Evolutionary conservation across 2,113 vertebrate genomes (phyloP), one percentile per base, ranked within the genome.

Genomic region (Antechinus flavipes): DNA sequence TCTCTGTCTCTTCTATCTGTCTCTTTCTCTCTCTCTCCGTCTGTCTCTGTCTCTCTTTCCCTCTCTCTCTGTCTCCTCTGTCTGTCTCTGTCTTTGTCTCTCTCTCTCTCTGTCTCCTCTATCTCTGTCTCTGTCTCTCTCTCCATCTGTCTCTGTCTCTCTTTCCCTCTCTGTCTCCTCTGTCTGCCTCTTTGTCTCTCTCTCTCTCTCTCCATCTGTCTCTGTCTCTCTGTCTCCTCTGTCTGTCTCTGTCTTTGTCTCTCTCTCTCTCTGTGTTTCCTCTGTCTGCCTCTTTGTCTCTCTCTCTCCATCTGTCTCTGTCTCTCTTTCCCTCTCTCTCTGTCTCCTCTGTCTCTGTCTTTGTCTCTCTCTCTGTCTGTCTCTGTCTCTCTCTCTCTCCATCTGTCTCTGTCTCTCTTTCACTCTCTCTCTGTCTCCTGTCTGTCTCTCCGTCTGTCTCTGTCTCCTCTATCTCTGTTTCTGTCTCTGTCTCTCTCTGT

Each of bases 191-290:
- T 49, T 0, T 8, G 4, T 35, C 24, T 10, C 56, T 27, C 56
- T 26, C 10, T 27, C 1, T 58, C 26, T 58, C 11, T 25, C 23
- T 58, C n/a, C n/a, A 9, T 58, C 55, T 50, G 50, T 50, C 8
- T 8, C 50, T 50, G 0, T 50, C 50, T 50, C 50, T 50, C 54
- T 19, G 54, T 54, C 42, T 42, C 42, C 56, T 61, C 56, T 47
- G 93, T 52, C n/a, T 90, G 94, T 35, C 56, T 93, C 52, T 55
- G 46, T n/a, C 42, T 90, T 95, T 91, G 50, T 91, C 19, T 50
- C 7, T 52, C 1, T 11, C 50, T 47, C 47, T 3, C 47, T 2
- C 47, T 47, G 47, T 47, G n/a, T n/a, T n/a, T n/a, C n/a, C 4
- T 8, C 47, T 49, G 2, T 8, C 0, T 50, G 0, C 8, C 50